phyloP scores from a whole-genome alignment of 2,113 vertebrate species.

The Casuarius casuarius region DNA sequence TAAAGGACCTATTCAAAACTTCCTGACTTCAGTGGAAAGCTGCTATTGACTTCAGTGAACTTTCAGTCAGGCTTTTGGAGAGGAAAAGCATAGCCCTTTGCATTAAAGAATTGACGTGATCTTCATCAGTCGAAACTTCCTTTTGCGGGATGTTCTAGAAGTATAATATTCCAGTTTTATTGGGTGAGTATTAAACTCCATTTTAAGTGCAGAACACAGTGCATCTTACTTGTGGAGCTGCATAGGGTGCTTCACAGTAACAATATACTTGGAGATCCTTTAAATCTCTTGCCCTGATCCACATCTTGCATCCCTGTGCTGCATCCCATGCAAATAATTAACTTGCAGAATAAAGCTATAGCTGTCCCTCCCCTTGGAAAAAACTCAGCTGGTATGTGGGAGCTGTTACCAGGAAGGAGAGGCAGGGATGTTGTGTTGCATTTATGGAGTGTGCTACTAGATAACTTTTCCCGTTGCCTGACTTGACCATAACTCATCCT shows the following conservation, averaged over 20 bases:
- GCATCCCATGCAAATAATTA: neutral
- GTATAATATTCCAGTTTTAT: neutral
- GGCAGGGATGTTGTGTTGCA: neutral
- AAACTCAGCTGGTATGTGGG: neutral
- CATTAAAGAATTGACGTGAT: neutral
- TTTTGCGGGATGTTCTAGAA: neutral
- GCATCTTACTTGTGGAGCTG: neutral
- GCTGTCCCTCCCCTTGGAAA: neutral
- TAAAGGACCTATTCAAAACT: neutral
- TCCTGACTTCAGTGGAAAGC: neutral
- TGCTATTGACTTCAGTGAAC: neutral
- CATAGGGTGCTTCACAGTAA: neutral
- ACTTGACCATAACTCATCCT: neutral
- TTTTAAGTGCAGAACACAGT: neutral
- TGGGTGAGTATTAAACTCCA: neutral
- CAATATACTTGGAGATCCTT: neutral
- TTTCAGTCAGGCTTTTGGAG: neutral
- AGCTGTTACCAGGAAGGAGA: slow-evolving; percentile 25
- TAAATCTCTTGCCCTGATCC: neutral
- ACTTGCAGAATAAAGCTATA: neutral
- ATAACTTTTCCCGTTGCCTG: slow-evolving; percentile 10
- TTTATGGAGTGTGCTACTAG: slow-evolving; percentile 14
- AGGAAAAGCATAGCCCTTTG: neutral
- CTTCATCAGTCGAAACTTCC: neutral
- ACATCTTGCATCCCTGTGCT: neutral